Evolutionary conservation across 2,113 vertebrate genomes (phyloP).

Genomic region (Stegastes partitus): DNA sequence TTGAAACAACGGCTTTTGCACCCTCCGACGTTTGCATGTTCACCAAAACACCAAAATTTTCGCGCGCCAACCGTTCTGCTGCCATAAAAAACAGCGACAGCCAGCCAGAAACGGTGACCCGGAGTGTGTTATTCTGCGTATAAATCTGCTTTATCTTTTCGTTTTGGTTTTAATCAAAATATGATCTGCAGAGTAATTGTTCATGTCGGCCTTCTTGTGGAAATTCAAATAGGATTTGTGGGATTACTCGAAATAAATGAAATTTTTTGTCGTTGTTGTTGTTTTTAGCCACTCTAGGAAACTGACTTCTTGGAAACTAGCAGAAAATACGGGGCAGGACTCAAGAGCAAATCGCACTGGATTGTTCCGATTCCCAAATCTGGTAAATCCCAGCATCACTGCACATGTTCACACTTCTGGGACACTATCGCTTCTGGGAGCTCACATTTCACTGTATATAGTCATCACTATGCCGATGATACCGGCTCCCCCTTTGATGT

Average conservation of each 20-base stretch:
- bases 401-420: background rate
- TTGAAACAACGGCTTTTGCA: constrained; percentile 30
- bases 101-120: background rate
- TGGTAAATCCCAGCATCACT: background rate
- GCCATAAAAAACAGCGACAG: background rate
- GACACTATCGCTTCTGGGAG: background rate
- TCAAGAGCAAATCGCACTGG: background rate
- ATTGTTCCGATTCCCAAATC: background rate
- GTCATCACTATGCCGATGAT: background rate
- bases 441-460: background rate
- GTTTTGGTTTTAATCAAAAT: constrained; percentile 11
- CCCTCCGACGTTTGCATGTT: constrained; percentile 17
- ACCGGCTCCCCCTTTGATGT: constrained; percentile 19
- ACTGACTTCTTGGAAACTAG: background rate
- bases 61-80: background rate
- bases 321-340: background rate
- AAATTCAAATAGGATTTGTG: background rate
- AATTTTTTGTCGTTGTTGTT: background rate
- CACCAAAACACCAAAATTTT: constrained; percentile 24
- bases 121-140: constrained; percentile 6
- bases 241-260: constrained; percentile 7
- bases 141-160: background rate
- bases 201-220: background rate
- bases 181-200: background rate
- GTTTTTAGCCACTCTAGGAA: background rate